Evolutionary conservation across 2,888 invertebrate species (phyloP), one percentile per base, ranked within the genome.

Genomic region (Serripes groenlandicus): DNA sequence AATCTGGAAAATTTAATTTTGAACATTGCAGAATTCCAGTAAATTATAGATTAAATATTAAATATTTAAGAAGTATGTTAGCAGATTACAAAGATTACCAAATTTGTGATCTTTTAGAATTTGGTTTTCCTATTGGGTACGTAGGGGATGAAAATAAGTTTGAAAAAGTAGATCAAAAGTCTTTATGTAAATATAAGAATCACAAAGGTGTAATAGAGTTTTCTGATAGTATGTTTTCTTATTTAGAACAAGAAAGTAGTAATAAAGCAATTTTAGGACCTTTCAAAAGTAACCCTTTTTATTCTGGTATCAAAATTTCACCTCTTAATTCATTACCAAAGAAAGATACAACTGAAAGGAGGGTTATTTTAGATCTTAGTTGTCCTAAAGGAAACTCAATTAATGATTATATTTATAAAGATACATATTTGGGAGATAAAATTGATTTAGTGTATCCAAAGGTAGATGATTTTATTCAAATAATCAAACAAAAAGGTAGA

Each of bases 391-490:
- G 62, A 18, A 7, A 62, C 3, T 3, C 62, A 7, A n/a, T 62
- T 9, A 62, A 62, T 62, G 62, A 62, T 62, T 62, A 32, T 21
- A 32, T 32, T 15, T 32, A 11, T 32, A 66, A 66, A 23, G 66
- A 66, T 4, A 37, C 37, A 23, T 66, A 66, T 66, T 34, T 37
- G 2, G 26, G n/a, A n/a, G 37, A 66, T 26, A 66, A 37, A 23
- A 26, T 66, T 26, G 28, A 66, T 32, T 42, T 42, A 23, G 37
- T 66, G 35, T 66, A 42, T 37, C 37, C 37, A 1, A 66, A 42
- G 23, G 42, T 66, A 15, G 37, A 66, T 32, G 64, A 64, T 34
- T 64, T 64, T n/a, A n/a, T 35, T 52, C 58, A 58, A 58, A 58
- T 58, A 15, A 58, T 58, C 23, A 7, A 58, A 32, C 35, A 34